phyloP scores from a whole-genome alignment of 2,888 invertebrate species.

The Hypolimnas misippus region DNA sequence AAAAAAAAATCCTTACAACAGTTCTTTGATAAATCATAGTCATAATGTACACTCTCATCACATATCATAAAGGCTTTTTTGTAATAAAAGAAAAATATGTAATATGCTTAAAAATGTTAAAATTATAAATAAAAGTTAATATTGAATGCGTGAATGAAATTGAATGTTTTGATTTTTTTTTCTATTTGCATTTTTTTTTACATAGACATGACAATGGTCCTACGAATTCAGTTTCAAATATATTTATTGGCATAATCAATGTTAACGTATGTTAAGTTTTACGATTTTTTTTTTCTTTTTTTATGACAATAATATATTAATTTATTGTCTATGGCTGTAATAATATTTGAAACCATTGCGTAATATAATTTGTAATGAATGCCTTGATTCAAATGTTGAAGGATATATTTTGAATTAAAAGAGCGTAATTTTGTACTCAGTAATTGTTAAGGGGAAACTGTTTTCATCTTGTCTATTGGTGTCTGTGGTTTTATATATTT shows the following conservation, averaged over 20 bases:
- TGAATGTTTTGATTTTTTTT: conserved; percentile 6
- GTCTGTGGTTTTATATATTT: conserved; percentile 17
- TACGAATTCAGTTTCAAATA: too few species aligned
- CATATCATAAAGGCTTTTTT: conserved; percentile 52
- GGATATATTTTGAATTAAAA: conserved; percentile 55
- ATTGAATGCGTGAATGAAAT: conserved; percentile 15
- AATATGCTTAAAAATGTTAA: conserved; percentile 22
- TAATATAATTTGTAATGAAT: conserved; percentile 48
- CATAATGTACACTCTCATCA: conserved; percentile 49
- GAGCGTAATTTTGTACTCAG: conserved; percentile 70
- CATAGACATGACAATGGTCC: too few species aligned
- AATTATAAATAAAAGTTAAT: conserved; percentile 19
- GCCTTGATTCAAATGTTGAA: conserved; percentile 53
- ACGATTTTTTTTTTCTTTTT: not conserved
- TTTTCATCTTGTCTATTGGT: conserved; percentile 39
- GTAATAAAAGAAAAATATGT: conserved; percentile 9
- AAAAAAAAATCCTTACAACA: not conserved
- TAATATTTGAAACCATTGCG: conserved; percentile 11
- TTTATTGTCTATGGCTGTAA: conserved; percentile 21
- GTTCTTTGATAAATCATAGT: conserved; percentile 12
- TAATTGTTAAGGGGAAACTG: conserved; percentile 49
- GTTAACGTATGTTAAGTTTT: not conserved
- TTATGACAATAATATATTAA: not conserved
- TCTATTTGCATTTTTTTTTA: conserved; percentile 16
- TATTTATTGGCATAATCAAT: conserved; percentile 3